Conservation (phyloP, 2,797 vertebrate genomes). For the Macropus fuliginosus region DNA sequence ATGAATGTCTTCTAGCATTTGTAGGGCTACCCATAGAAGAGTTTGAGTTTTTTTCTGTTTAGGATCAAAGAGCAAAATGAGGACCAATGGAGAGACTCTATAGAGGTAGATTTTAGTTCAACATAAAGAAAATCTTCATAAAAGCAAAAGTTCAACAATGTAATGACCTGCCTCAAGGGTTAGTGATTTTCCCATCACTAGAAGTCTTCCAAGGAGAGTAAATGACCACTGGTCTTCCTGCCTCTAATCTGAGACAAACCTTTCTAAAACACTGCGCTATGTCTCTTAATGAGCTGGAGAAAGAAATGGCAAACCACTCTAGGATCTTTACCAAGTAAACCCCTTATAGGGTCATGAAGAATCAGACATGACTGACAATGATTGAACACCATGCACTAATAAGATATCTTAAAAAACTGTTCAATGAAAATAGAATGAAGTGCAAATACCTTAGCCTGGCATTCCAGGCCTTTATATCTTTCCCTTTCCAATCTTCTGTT, state of each 20-base stretch:
- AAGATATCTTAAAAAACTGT: not conserved
- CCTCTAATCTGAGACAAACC: not conserved
- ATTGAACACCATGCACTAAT: not conserved
- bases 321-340: not conserved
- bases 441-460: not conserved
- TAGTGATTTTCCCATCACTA: not conserved
- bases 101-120: not conserved
- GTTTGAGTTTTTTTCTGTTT: not conserved
- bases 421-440: not conserved
- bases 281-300: not conserved
- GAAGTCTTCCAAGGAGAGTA: not conserved
- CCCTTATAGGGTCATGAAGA: not conserved
- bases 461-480: not conserved
- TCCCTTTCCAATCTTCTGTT: not conserved
- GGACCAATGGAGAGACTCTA: not conserved
- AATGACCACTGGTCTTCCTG: not conserved
- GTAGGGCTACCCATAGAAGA: not conserved
- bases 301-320: not conserved
- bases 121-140: not conserved
- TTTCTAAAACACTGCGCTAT: not conserved
- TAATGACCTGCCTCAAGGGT: not conserved
- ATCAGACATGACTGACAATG: not conserved
- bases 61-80: not conserved
- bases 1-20: not conserved
- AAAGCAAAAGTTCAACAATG: not conserved